These are phyloP conservation scores for Porites lobata DNA, from an alignment of 92 coral and sea anemone species.

Conservation along the genomic window DNA sequence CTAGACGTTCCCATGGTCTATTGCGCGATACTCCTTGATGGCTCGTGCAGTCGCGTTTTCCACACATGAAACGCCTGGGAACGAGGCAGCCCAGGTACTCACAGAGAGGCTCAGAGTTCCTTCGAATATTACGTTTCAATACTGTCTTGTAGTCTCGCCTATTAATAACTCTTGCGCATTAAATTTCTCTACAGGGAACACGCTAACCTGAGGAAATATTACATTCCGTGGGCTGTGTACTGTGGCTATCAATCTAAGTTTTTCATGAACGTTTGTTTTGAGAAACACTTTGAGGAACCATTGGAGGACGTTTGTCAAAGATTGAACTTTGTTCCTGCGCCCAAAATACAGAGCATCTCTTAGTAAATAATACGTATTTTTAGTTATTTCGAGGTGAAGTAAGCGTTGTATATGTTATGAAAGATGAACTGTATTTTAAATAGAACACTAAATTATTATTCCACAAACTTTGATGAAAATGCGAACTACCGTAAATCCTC, in stretches of 20 bases:
- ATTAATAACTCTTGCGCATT: background rate
- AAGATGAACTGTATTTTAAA: background rate
- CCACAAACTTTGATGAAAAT: too few species aligned
- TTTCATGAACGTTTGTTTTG: slow-evolving; percentile 87
- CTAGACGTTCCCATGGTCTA: too few species aligned
- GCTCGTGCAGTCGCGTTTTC: too few species aligned
- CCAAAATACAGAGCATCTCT: slow-evolving; percentile 24
- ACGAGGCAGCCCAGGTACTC: too few species aligned
- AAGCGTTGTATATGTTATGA: background rate
- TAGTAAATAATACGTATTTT: background rate
- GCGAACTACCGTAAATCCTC: too few species aligned
- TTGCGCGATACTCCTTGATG: too few species aligned
- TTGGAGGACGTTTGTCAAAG: slow-evolving; percentile 67
- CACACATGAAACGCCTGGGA: too few species aligned
- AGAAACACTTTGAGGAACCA: slow-evolving; percentile 88
- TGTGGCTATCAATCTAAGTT: slow-evolving; percentile 83
- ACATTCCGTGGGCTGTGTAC: slow-evolving; percentile 95
- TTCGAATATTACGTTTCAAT: too few species aligned
- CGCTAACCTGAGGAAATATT: slow-evolving; percentile 60
- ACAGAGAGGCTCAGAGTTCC: too few species aligned
- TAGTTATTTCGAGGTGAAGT: background rate
- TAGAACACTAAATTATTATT: too few species aligned
- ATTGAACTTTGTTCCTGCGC: slow-evolving; percentile 81
- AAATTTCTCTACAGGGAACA: slow-evolving; percentile 69
- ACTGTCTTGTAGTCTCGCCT: too few species aligned